Evolutionary conservation across 2,888 invertebrate genomes (phyloP).

Genomic region (Trissolcus brochymenae): DNA sequence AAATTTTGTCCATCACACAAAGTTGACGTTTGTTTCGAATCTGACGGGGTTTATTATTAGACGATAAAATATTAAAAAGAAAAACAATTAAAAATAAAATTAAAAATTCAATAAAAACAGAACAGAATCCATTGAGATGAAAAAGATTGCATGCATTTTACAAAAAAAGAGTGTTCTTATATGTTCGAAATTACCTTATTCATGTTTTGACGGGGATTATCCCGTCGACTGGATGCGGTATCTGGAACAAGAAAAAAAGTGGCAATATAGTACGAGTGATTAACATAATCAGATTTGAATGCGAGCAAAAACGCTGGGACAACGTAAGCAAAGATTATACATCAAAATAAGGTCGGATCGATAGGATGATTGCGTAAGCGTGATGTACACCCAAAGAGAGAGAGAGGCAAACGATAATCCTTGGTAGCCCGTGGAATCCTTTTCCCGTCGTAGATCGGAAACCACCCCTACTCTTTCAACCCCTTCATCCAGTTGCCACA

Average conservation of each 20-base stretch:
- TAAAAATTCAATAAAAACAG: too few species aligned
- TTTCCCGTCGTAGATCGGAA: conserved; percentile 64
- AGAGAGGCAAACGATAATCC: conserved; percentile 59
- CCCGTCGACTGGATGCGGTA: conserved; percentile 73
- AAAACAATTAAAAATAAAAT: too few species aligned
- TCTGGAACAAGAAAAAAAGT: conserved; percentile 70
- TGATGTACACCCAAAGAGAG: conserved; percentile 25
- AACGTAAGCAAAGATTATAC: conserved; percentile 8
- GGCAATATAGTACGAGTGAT: conserved; percentile 15
- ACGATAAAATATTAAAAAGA: too few species aligned
- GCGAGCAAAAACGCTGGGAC: conserved; percentile 9
- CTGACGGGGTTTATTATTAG: too few species aligned
- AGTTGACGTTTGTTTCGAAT: conserved; percentile 20
- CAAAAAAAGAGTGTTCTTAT: too few species aligned
- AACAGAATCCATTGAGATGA: too few species aligned
- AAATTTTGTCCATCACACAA: neutral
- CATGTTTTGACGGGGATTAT: conserved; percentile 76
- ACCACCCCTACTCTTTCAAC: conserved; percentile 55
- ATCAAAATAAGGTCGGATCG: conserved; percentile 28
- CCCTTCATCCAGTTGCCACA: conserved; percentile 60
- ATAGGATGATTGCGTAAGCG: conserved; percentile 20
- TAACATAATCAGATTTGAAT: conserved; percentile 11
- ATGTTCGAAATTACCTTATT: conserved; percentile 71
- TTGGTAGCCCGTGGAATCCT: conserved; percentile 62
- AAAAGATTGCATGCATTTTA: too few species aligned